A percentile compares a stretch with the other conserved stretches of the same genome.
Evolutionary conservation across 2,888 invertebrate genomes (phyloP).

Genomic region (Hemithea aestivaria): DNA sequence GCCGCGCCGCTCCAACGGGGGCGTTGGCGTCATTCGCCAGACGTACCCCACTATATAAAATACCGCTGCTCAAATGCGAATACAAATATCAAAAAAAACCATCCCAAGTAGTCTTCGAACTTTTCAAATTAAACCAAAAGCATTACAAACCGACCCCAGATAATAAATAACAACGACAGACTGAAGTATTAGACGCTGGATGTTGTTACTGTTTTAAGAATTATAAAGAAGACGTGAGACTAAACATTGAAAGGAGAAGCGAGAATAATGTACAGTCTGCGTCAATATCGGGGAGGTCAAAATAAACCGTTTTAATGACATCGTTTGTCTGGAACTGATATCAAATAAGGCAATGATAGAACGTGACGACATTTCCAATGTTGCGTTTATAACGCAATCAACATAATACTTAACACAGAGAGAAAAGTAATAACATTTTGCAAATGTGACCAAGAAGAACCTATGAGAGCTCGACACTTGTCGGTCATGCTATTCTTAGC

Average conservation of each 20-base stretch:
- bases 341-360: constrained; percentile 5
- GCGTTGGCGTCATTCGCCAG: constrained; percentile 63
- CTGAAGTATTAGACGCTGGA: neutral
- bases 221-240: constrained; percentile 37
- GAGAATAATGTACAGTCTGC: constrained; percentile 3
- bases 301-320: constrained; percentile 15
- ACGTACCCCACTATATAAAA: constrained; percentile 32
- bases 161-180: neutral
- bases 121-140: constrained; percentile 5
- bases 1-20: constrained; percentile 40
- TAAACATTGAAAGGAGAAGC: constrained; percentile 40
- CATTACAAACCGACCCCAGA: neutral
- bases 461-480: neutral
- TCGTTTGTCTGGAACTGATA: constrained; percentile 20
- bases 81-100: constrained; percentile 23
- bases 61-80: constrained; percentile 26
- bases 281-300: constrained; percentile 23
- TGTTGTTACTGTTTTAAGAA: constrained; percentile 1
- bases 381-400: constrained; percentile 14
- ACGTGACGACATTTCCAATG: constrained; percentile 12
- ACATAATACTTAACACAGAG: too few relatives aligned
- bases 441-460: neutral
- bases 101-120: constrained; percentile 5
- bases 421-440: constrained; percentile 2
- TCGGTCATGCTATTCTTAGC: constrained; percentile 1